A percentile compares a stretch with the other conserved stretches of the same genome.
Conservation (phyloP, 1,140 invertebrate genomes). For the Eumaeus atala region DNA sequence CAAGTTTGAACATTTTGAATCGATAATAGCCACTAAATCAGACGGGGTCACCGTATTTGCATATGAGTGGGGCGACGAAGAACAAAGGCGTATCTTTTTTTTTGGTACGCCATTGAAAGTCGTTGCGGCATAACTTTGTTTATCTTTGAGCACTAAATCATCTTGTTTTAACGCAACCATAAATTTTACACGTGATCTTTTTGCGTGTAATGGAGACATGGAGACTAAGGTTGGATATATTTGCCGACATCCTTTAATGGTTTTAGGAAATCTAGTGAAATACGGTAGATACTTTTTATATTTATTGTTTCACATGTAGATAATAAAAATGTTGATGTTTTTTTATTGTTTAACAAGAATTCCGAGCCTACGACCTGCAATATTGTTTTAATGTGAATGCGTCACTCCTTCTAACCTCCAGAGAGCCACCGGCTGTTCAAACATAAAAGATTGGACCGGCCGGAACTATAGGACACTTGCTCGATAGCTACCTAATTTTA, state of each 20-base stretch:
- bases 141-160: slow-evolving; percentile 54
- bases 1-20: slow-evolving; percentile 54
- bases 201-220: slow-evolving; percentile 10
- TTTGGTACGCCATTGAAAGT: slow-evolving; percentile 50
- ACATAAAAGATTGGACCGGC: no score
- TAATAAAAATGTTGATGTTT: no score
- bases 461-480: no score
- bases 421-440: no score
- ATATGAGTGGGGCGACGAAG: slow-evolving; percentile 63
- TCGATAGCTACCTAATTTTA: no score
- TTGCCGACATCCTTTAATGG: background rate
- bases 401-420: no score
- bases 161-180: slow-evolving; percentile 32
- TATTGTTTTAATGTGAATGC: no score
- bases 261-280: no score
- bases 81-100: slow-evolving; percentile 57
- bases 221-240: slow-evolving; percentile 11
- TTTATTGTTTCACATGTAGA: no score
- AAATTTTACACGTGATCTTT: slow-evolving; percentile 15
- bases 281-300: no score
- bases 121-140: slow-evolving; percentile 42
- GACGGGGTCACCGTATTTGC: slow-evolving; percentile 49
- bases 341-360: no score
- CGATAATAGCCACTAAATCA: slow-evolving; percentile 59
- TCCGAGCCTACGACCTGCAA: no score